Evolutionary conservation across 2,888 invertebrate species (phyloP).

Genomic region (Heliconius erato): DNA sequence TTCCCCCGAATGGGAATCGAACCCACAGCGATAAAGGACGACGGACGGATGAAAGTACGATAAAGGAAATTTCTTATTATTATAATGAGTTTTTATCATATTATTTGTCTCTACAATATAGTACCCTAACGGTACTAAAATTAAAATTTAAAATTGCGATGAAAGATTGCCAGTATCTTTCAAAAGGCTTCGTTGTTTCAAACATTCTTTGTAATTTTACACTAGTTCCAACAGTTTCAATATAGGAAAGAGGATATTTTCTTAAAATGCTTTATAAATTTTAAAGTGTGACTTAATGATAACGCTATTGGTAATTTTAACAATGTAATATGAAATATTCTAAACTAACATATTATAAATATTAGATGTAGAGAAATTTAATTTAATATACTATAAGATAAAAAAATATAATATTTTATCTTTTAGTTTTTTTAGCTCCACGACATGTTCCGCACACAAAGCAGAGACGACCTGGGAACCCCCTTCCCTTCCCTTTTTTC

Average conservation of each 20-base stretch:
- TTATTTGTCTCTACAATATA: not conserved
- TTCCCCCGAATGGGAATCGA: too few species aligned
- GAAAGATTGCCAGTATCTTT: slow-evolving; percentile 8
- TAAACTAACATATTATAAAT: not conserved
- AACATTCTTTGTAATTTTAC: slow-evolving; percentile 25
- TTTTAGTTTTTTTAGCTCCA: not conserved
- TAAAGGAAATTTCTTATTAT: not conserved
- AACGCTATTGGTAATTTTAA: not conserved
- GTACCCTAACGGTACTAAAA: slow-evolving; percentile 7
- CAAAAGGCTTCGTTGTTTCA: slow-evolving; percentile 19
- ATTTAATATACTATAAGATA: too few species aligned
- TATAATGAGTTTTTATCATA: not conserved
- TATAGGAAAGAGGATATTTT: slow-evolving; percentile 15
- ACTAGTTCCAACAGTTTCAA: slow-evolving; percentile 19
- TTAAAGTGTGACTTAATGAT: slow-evolving; percentile 9
- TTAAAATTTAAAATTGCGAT: slow-evolving; percentile 17
- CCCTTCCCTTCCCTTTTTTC: too few species aligned
- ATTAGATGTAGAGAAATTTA: too few species aligned
- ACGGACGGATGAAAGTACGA: too few species aligned
- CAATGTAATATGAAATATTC: not conserved
- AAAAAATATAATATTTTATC: not conserved
- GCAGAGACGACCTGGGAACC: too few species aligned
- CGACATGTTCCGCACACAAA: too few species aligned
- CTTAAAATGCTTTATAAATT: slow-evolving; percentile 7
- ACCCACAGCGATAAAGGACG: not conserved